These are phyloP conservation scores for Lynx canadensis DNA, from an alignment of 2,113 vertebrate genomes.

Conservation along the genomic window DNA sequence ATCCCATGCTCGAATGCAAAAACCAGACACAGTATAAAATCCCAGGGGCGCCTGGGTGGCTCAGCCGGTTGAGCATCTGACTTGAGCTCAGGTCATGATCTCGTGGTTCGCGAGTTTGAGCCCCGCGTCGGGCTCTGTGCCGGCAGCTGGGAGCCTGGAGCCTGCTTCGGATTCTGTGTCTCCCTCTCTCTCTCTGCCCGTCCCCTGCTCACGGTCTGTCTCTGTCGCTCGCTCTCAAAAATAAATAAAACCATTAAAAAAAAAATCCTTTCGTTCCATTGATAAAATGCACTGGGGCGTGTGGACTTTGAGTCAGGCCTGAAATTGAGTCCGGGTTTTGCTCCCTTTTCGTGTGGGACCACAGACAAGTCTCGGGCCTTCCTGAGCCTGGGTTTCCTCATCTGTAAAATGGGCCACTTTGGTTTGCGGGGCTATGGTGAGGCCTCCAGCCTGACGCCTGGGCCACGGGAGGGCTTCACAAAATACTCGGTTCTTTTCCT, in stretches of 20 bases:
- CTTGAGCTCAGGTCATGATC: too few relatives aligned
- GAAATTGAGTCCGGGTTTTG: background rate
- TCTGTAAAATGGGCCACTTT: background rate
- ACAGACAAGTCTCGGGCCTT: background rate
- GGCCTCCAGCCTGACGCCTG: background rate
- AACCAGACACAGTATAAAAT: background rate
- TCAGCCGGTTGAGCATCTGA: too few relatives aligned
- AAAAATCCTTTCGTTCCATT: background rate
- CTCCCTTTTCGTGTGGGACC: background rate
- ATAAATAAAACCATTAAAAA: too few relatives aligned
- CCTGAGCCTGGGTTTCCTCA: background rate
- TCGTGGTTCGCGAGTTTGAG: rapidly evolving
- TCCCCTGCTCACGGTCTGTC: too few relatives aligned
- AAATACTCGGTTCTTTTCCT: background rate
- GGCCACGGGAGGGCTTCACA: background rate
- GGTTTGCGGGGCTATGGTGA: background rate
- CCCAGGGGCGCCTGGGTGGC: background rate
- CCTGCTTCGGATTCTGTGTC: too few relatives aligned
- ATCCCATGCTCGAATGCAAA: background rate
- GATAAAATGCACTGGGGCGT: background rate
- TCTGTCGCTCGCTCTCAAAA: too few relatives aligned
- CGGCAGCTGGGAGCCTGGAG: too few relatives aligned
- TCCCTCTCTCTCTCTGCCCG: too few relatives aligned
- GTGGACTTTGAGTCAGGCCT: background rate
- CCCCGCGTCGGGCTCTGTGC: too few relatives aligned